A percentile compares a stretch with the other conserved stretches of the same genome.
phyloP scores from a whole-genome alignment of 2,797 vertebrate genomes.

The Podarcis lilfordi region DNA sequence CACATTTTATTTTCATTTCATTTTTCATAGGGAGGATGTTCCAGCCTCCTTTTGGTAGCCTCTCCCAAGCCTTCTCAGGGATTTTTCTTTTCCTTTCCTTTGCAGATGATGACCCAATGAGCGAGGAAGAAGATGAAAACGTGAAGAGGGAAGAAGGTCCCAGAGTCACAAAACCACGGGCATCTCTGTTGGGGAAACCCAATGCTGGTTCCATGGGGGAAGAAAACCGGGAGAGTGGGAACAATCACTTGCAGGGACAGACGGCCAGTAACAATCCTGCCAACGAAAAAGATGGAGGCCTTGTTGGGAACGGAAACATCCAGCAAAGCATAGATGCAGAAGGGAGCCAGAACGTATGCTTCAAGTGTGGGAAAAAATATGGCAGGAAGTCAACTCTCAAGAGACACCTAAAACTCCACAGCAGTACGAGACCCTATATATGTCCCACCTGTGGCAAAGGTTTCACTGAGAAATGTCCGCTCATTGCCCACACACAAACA shows the following conservation, averaged over 20 bases:
- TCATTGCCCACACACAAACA: neutral
- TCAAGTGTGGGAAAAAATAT: conserved; percentile 14
- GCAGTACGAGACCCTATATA: neutral
- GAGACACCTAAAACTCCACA: conserved; percentile 16
- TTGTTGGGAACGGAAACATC: neutral
- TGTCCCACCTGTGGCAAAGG: conserved; percentile 7
- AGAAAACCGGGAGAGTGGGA: neutral
- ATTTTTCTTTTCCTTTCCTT: neutral
- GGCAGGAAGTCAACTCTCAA: conserved; percentile 9
- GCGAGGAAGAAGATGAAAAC: conserved; percentile 30
- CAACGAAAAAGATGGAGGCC: neutral
- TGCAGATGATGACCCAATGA: conserved; percentile 9
- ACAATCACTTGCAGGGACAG: neutral
- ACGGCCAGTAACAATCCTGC: too few relatives aligned
- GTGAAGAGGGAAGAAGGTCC: neutral
- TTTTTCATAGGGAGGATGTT: neutral
- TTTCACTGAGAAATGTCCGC: neutral
- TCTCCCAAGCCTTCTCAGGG: neutral
- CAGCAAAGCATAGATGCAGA: neutral
- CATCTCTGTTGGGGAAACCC: conserved; percentile 16
- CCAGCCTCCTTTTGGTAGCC: neutral
- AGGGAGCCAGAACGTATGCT: neutral
- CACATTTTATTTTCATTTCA: too few relatives aligned
- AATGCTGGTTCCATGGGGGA: neutral
- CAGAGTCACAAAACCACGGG: conserved; percentile 9